Percentiles rank a stretch among this genome's conserved stretches.
Evolutionary conservation across 2,888 invertebrate species (phyloP).

Genomic region (Andrena bucephala): DNA sequence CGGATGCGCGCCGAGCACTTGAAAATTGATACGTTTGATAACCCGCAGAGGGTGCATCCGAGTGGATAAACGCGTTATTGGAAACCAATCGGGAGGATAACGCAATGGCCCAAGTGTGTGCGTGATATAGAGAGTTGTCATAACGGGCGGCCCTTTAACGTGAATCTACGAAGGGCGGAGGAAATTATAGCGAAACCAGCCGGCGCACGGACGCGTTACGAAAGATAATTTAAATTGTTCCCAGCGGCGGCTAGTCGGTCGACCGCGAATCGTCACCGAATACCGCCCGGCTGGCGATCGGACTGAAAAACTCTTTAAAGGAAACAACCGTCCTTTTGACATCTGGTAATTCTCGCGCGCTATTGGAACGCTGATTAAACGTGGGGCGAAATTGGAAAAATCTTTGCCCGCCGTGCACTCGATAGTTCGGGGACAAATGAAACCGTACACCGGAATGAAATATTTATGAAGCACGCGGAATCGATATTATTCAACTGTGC

Average conservation of each 20-base stretch:
- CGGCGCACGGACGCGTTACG: not conserved
- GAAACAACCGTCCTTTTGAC: constrained; percentile 34
- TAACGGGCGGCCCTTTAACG: constrained; percentile 33
- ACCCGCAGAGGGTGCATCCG: constrained; percentile 69
- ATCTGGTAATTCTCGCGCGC: not conserved
- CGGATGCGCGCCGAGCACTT: constrained; percentile 51
- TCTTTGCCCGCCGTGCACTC: constrained; percentile 1
- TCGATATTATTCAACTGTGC: constrained; percentile 7
- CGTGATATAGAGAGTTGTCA: constrained; percentile 41
- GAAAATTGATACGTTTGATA: constrained; percentile 71
- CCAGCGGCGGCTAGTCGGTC: not conserved
- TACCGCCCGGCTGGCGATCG: constrained; percentile 1
- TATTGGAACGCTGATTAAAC: constrained; percentile 6
- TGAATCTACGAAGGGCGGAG: constrained; percentile 11
- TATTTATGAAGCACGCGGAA: not conserved
- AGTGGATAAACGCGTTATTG: constrained; percentile 70
- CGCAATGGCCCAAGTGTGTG: constrained; percentile 69
- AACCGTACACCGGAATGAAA: not conserved
- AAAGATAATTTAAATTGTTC: constrained; percentile 36
- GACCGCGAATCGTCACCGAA: not conserved
- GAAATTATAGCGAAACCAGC: constrained; percentile 39
- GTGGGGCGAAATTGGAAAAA: constrained; percentile 9
- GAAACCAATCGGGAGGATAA: constrained; percentile 71
- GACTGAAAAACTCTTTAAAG: not conserved
- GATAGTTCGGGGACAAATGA: constrained; percentile 24